These are phyloP conservation scores for Epizoanthus stellaris DNA, from an alignment of 92 coral and sea anemone genomes.

Conservation along the genomic window DNA sequence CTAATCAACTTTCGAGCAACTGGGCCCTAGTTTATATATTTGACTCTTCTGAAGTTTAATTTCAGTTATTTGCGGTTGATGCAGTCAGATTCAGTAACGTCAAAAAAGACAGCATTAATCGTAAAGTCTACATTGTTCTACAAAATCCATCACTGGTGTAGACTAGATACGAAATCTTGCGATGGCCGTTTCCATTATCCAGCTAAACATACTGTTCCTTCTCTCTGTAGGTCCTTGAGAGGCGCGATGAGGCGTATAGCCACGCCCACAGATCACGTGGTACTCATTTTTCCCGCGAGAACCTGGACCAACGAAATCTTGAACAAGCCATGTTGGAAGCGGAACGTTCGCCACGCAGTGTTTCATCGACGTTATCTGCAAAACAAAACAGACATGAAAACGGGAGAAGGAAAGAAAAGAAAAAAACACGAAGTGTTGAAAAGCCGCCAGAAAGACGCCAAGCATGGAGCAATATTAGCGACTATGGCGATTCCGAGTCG, in stretches of 20 bases:
- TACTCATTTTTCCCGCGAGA: conserved; percentile 88
- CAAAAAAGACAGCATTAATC: no score
- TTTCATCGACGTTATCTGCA: conserved; percentile 42
- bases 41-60: neutral
- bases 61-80: neutral
- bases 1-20: no score
- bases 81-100: neutral
- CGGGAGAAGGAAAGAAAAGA: conserved; percentile 16
- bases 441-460: conserved; percentile 71
- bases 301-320: conserved; percentile 70
- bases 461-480: conserved; percentile 73
- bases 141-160: neutral
- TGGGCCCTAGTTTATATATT: no score
- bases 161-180: neutral
- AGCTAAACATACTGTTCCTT: neutral
- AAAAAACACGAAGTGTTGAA: conserved; percentile 8
- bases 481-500: conserved; percentile 56
- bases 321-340: conserved; percentile 37
- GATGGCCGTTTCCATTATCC: neutral
- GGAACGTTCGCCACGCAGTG: conserved; percentile 44
- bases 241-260: conserved; percentile 92
- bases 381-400: conserved; percentile 33
- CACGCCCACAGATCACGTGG: conserved; percentile 84
- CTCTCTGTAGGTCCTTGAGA: conserved; percentile 67
- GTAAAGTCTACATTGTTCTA: no score